Evolutionary conservation across 2,113 vertebrate species (phyloP).

Genomic region (Pandion haliaetus): DNA sequence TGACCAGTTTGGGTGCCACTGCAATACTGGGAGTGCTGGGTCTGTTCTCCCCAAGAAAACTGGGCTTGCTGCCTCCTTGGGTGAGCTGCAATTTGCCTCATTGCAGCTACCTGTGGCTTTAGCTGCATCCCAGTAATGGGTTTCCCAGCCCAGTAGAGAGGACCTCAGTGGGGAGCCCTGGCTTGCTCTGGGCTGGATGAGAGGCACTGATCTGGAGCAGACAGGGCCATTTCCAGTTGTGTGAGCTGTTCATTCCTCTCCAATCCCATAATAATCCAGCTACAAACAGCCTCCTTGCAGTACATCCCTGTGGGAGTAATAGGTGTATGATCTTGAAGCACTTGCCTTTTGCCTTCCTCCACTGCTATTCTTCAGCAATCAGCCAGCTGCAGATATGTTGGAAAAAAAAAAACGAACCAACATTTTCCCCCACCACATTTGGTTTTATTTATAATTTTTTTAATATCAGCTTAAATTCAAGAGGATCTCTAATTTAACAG

Average conservation of each 20-base stretch:
- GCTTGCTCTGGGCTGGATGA: background rate
- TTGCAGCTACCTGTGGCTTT: background rate
- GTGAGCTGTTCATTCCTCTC: background rate
- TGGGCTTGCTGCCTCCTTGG: background rate
- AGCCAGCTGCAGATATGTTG: background rate
- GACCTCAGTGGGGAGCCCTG: background rate
- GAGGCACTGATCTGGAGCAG: background rate
- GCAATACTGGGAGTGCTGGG: background rate
- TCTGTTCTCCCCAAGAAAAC: background rate
- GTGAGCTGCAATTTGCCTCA: rapidly evolving
- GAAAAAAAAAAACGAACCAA: rapidly evolving
- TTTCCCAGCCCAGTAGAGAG: background rate
- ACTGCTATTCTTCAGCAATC: background rate
- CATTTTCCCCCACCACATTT: background rate
- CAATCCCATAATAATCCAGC: background rate
- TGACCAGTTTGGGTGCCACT: background rate
- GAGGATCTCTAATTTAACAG: background rate
- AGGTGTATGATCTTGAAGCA: background rate
- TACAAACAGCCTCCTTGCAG: background rate
- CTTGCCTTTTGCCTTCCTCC: background rate
- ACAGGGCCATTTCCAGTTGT: background rate
- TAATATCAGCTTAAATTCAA: background rate
- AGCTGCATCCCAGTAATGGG: background rate
- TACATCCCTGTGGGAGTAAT: background rate
- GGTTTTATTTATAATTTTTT: background rate